A percentile compares a stretch with the other conserved stretches of the same genome.
phyloP scores from a whole-genome alignment of 2,113 vertebrate genomes.

The Martes martes region DNA sequence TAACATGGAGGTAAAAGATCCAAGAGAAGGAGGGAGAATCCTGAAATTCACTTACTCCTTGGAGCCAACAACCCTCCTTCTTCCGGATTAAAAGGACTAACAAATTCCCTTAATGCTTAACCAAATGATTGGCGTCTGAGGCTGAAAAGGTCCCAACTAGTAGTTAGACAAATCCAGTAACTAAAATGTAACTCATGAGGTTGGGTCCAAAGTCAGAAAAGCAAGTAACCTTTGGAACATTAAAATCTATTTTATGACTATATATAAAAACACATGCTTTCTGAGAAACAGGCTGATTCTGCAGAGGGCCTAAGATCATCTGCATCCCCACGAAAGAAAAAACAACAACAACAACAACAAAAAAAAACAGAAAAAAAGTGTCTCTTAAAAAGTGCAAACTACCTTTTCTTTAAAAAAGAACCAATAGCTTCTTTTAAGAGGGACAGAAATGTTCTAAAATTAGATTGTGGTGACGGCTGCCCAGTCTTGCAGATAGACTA shows the following conservation, averaged over 20 bases:
- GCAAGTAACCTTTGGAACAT: not conserved
- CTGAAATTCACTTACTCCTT: not conserved
- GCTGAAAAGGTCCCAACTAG: not conserved
- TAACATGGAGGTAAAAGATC: not conserved
- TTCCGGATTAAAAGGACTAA: not conserved
- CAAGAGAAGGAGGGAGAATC: not conserved
- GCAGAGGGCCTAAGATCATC: not conserved
- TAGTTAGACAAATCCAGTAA: not conserved
- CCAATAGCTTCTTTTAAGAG: not conserved
- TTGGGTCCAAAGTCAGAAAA: not conserved
- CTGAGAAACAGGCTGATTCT: not conserved
- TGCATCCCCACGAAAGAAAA: not conserved
- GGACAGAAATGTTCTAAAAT: not conserved
- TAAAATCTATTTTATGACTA: not conserved
- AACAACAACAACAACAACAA: not conserved
- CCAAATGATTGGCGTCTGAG: not conserved
- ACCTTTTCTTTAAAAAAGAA: not conserved
- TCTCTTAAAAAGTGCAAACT: not conserved
- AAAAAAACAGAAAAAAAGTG: not conserved
- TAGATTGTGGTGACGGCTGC: not conserved
- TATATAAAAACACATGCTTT: slow-evolving; percentile 31
- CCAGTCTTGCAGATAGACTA: not conserved
- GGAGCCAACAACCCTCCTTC: not conserved
- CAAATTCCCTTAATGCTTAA: not conserved
- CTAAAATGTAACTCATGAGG: not conserved